phyloP scores from a whole-genome alignment of 2,113 vertebrate genomes.

The Cyprinodon brontotheroides region DNA sequence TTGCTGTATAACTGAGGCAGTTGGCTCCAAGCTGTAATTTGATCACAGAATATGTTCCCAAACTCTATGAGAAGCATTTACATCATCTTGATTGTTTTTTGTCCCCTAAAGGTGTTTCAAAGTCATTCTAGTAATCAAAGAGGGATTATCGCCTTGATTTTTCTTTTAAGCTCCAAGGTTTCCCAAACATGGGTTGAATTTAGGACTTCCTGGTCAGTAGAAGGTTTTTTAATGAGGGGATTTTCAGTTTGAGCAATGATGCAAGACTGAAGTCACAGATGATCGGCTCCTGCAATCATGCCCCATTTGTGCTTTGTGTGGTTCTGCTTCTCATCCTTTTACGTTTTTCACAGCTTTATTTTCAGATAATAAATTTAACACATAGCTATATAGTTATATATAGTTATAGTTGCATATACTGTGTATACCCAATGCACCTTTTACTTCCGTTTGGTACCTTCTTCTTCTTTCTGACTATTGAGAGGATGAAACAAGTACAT shows the following conservation, averaged over 20 bases:
- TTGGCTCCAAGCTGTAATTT: constrained; percentile 13
- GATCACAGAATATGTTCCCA: constrained; percentile 41
- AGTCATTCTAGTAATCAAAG: constrained; percentile 40
- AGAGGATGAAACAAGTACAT: too few species aligned
- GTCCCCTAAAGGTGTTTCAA: constrained; percentile 49
- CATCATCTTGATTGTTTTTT: constrained; percentile 51
- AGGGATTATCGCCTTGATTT: constrained; percentile 63
- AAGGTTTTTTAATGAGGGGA: constrained; percentile 62
- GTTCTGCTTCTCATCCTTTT: not conserved
- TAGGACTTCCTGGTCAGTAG: constrained; percentile 44
- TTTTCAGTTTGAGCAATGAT: constrained; percentile 50
- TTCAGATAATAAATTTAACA: not conserved
- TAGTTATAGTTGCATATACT: too few species aligned
- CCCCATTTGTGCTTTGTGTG: not conserved
- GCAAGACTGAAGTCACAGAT: constrained; percentile 44
- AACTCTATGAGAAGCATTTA: constrained; percentile 19
- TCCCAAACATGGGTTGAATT: constrained; percentile 62
- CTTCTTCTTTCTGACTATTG: too few species aligned
- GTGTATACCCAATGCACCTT: too few species aligned
- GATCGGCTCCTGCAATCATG: constrained; percentile 31
- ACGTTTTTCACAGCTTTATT: not conserved
- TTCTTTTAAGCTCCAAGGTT: constrained; percentile 63
- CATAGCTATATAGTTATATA: too few species aligned
- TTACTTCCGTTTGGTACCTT: too few species aligned
- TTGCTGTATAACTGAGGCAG: not conserved